phyloP scores from a whole-genome alignment of 2,113 vertebrate genomes.

The Camarhynchus parvulus region DNA sequence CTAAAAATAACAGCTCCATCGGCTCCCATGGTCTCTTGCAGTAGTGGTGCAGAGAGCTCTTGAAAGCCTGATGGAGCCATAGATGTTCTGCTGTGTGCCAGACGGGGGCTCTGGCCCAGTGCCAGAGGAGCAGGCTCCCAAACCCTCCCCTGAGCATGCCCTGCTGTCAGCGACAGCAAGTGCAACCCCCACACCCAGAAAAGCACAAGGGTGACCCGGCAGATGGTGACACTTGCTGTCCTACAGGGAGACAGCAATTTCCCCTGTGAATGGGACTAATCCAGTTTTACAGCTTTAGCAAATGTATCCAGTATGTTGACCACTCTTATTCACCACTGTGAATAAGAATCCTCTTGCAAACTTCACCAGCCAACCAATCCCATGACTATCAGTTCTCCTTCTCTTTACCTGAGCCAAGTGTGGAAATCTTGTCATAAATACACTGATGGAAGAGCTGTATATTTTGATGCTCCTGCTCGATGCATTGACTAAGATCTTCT shows the following conservation, averaged over 20 bases:
- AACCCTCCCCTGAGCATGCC: not conserved
- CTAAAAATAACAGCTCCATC: conserved; percentile 56
- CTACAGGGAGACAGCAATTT: not conserved
- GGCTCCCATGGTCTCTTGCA: not conserved
- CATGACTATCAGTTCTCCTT: not conserved
- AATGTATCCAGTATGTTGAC: not conserved
- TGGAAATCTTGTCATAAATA: not conserved
- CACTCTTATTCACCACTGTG: not conserved
- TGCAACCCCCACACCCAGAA: not conserved
- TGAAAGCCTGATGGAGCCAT: not conserved
- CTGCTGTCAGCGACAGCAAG: not conserved
- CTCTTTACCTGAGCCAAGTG: not conserved
- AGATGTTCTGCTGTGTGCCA: not conserved
- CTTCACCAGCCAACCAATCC: not conserved
- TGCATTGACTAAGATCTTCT: not conserved
- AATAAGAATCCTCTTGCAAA: not conserved
- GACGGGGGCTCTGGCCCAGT: not conserved
- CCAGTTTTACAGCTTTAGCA: not conserved
- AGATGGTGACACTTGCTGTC: not conserved
- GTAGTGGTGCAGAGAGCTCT: conserved; percentile 4
- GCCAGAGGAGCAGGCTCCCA: not conserved
- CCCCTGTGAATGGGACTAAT: not conserved
- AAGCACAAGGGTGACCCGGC: not conserved
- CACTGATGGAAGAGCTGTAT: not conserved
- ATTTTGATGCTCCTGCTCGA: not conserved